Conservation (phyloP, 2,797 vertebrate species). For the Coranthus polyacanthus region DNA sequence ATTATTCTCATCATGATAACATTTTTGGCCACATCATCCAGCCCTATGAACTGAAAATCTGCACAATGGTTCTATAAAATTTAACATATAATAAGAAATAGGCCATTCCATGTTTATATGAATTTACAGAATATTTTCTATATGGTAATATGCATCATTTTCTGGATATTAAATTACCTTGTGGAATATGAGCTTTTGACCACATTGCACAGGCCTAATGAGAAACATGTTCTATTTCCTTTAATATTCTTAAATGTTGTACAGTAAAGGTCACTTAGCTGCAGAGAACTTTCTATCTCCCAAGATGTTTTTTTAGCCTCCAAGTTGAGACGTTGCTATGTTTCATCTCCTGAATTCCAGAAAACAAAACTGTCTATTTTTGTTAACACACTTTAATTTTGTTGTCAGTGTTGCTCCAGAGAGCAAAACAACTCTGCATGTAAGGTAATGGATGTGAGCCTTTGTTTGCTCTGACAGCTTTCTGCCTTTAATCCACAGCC, state of each 20-base stretch:
- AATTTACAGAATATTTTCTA: too few relatives aligned
- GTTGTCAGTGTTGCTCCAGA: conserved; percentile 70
- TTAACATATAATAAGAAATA: too few relatives aligned
- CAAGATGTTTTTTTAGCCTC: conserved; percentile 41
- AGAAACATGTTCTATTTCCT: conserved; percentile 24
- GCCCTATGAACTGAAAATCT: too few relatives aligned
- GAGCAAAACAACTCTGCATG: conserved; percentile 69
- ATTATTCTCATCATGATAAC: too few relatives aligned
- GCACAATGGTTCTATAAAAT: too few relatives aligned
- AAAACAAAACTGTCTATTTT: conserved; percentile 79
- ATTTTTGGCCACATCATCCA: too few relatives aligned
- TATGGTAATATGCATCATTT: too few relatives aligned
- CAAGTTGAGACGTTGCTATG: conserved; percentile 43
- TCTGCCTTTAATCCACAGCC: conserved; percentile 77
- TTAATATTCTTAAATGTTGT: conserved; percentile 36
- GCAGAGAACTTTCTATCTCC: conserved; percentile 40
- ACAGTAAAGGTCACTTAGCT: conserved; percentile 38
- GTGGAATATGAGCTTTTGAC: too few relatives aligned
- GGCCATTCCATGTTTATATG: too few relatives aligned
- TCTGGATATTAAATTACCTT: too few relatives aligned
- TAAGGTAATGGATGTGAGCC: conserved; percentile 72
- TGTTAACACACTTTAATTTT: conserved; percentile 76
- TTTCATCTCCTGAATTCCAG: conserved; percentile 65
- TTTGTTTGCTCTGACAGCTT: conserved; percentile 75
- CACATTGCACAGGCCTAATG: too few relatives aligned